Base-by-base conservation (phyloP, 1,140 invertebrate species). In the Pseudomyrmex gracilis region DNA sequence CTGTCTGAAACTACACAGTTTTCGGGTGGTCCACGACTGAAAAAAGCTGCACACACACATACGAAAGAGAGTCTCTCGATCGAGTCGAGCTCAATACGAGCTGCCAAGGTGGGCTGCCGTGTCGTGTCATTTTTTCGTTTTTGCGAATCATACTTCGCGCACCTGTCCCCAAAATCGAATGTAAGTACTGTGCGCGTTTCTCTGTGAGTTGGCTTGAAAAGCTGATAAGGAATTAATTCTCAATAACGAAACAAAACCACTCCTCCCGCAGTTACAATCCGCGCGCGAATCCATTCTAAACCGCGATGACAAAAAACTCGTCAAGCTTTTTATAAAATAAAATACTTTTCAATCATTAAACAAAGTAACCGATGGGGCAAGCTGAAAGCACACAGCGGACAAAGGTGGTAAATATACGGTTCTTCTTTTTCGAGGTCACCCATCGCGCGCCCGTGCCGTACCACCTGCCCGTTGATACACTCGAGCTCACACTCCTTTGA, bases 361-460 rank as follows among this genome's bases (percentile, higher is more conserved):
- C 53, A 70, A 71, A 17, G 12, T 70, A 70, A 58, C 43, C 3
- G 43, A 70, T 71, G n/a, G 22, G 13, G 22, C 24, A 10, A 34
- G 34, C 34, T 13, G 13, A 51, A 70, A 57, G 64, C 64, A 47
- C 76, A 58, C 53, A 20, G 66, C 22, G 66, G 22, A 49, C 76
- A 80, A 80, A 80, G 66, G 43, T 71, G 66, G 55, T 17, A 45
- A 60, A 57, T 71, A 80, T 71, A 80, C 66, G 43, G 66, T 80
- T 80, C 66, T 71, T 80, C 66, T 66, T 80, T 71, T 80, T 71
- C 76, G 66, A 87, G 85, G 85, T 87, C 85, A 77, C 51, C 24
- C 68, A 90, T 77, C 76, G 73, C 78, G 8, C 91, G 73, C 78
- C 10, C 91, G 87, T 73, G 85, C 74, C 78, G 90, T 89, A 78